phyloP scores from a whole-genome alignment of 2,797 vertebrate species.

The Enoplosus armatus region DNA sequence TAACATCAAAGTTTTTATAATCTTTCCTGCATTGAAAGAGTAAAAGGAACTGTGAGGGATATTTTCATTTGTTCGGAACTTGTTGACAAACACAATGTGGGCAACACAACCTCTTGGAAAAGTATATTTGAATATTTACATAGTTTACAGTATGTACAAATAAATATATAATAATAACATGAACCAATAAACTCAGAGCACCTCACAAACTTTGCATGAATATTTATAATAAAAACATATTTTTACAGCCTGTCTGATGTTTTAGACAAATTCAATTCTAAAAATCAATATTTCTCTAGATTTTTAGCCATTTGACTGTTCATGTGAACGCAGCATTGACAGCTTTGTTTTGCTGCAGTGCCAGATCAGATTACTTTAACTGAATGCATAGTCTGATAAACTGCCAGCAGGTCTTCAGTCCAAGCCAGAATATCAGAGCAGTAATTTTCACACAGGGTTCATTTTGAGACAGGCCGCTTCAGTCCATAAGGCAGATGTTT shows the following conservation, averaged over 20 bases:
- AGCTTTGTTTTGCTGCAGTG: slow-evolving; percentile 58
- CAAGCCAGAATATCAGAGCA: not conserved
- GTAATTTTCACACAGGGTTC: not conserved
- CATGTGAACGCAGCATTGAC: slow-evolving; percentile 35
- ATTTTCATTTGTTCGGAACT: slow-evolving; percentile 51
- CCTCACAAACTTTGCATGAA: slow-evolving; percentile 57
- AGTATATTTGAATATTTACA: slow-evolving; percentile 75
- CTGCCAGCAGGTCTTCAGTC: not conserved
- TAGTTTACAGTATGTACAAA: slow-evolving; percentile 76
- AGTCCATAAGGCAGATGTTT: slow-evolving; percentile 42
- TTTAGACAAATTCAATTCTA: not conserved
- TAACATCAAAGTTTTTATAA: not conserved
- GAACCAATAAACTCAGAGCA: slow-evolving; percentile 70
- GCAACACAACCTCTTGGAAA: slow-evolving; percentile 50
- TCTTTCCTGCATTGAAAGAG: slow-evolving; percentile 14
- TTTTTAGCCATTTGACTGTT: slow-evolving; percentile 19
- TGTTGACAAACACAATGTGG: slow-evolving; percentile 50
- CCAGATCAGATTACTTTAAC: slow-evolving; percentile 38
- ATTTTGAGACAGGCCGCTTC: slow-evolving; percentile 4
- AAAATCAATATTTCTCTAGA: slow-evolving; percentile 2
- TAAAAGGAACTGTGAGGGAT: slow-evolving; percentile 3
- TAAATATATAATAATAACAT: slow-evolving; percentile 72
- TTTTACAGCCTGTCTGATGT: slow-evolving; percentile 31
- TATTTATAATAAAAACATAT: slow-evolving; percentile 70
- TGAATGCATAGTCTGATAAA: slow-evolving; percentile 5